Base-by-base conservation (phyloP, 2,797 vertebrate species). In the Hipposideros larvatus region DNA sequence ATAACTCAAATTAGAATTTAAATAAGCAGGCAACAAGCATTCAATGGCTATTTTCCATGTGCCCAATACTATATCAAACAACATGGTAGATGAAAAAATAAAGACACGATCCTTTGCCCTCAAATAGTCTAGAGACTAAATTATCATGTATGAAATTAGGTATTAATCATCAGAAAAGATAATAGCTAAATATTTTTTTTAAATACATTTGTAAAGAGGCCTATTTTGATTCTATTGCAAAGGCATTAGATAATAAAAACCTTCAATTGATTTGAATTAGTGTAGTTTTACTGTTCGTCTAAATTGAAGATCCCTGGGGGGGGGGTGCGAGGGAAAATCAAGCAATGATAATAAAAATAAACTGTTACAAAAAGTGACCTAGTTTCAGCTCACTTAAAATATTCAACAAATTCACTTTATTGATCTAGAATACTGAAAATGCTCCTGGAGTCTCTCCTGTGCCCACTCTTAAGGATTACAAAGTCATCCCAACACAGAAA, bases 301-400 rank as follows among this genome's bases (percentile, higher is more conserved):
- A 86, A 46, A 87, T 19, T 83, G 31, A 94, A 90, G 59, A 87
- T 83, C 34, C 75, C 19, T 61, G 19, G 0, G 4, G 19, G 0
- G 4, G 19, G 24, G 41, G 37, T 37, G 37, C 1, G 4, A 3
- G n/a, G 46, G 6, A n/a, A 28, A 28, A 55, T 1, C 48, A 95
- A 85, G 24, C 31, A 91, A 95, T 75, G 51, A 90, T 34, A 84
- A 83, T 73, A 77, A 87, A 80, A 91, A 65, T 73, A 86, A 92
- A 93, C 0, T 57, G 21, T 21, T 78, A 82, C 5, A 92, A 78
- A 88, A 90, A 89, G 34, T 11, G 13, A 46, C 9, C 57, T 74
- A 5, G 37, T 83, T 73, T 93, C 11, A 87, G 31, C 24, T 74
- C 84, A 79, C 51, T 88, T 85, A n/a, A 80, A 96, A 96, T 90